Evolutionary conservation across 35 echinoderm and acorn worm species (phyloP), one percentile per base, ranked within the genome.

Genomic region (Chiridota heheva): DNA sequence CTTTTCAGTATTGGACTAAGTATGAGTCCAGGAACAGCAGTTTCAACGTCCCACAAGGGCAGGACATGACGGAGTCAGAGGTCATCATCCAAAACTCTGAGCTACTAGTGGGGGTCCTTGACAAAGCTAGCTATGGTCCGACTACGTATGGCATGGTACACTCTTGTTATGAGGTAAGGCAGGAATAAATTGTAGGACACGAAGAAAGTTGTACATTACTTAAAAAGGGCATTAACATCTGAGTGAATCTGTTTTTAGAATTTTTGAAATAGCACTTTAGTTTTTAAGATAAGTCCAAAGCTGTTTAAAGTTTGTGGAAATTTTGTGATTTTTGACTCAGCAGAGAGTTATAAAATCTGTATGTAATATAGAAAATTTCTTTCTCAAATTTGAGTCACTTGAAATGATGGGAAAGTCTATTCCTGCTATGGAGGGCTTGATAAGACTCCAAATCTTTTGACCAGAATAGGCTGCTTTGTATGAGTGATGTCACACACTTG

Each of bases 51-150:
- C 61, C 89, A 12, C 46, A 30, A 36, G 89, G 81, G 17, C 47
- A 43, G 25, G 62, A 84, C 44, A 98, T 98, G 95, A 84, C 78
- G 30, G 95, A 98, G 68, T 71, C 84, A 35, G 89, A 92, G 81
- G 85, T 98, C 2, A 86, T 98, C 10, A 73, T 98, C 22, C 72
- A 86, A 40, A 37, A 88, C 28, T 88, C 89, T 16, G 76, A 98
- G 72, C 75, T 98, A 10, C 80, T 98, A 20, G 80, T 72, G 69
- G 95, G 95, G 26, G 85, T 98, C 5, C 46, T 98, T 29, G 95
- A 98, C 80, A 98, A 98, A 42, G 95, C 83, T 7, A 91, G 92
- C 49, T 98, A 98, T 92, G 95, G 95, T 22, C 84, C 84, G 32
- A 98, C 95, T 31, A 85, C 84, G 15, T 98, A 91, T 83, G 95